Base-by-base conservation (phyloP, 2,797 vertebrate genomes). In the Hippoglossus hippoglossus region DNA sequence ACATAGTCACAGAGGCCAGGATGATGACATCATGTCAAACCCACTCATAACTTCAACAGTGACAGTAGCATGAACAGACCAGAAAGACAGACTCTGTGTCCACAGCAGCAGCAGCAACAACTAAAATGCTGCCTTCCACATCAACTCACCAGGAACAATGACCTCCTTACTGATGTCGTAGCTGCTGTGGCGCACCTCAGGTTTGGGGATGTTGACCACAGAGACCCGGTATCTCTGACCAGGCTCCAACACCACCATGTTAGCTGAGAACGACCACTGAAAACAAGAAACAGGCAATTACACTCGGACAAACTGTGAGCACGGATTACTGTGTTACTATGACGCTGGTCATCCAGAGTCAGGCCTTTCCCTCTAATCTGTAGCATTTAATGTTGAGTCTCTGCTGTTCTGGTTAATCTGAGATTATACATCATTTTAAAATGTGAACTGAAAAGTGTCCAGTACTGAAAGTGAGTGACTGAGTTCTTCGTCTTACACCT, bases 151-250 rank as follows among this genome's bases (percentile, higher is more conserved):
- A 24, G 88, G 88, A 39, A 94, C 88, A 0, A 0, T 2, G 36
- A 95, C 0, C 0, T 9, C 9, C 1, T 0, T 1, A 9, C 63
- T 53, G 52, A 94, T 18, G 15, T 92, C 66, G 12, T 92, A 91
- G 62, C 0, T 2, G 58, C 82, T 93, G 82, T 94, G 59, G 6
- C 12, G 0, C 2, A 77, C 0, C 50, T 94, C 91, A 9, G 92
- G 92, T 84, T 90, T 93, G 28, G 95, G 95, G 53, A 95, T 90
- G 86, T 93, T 95, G 57, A 86, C 85, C 54, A 94, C 85, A 1
- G 91, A 91, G 57, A 95, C 86, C 1, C 0, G 10, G 70, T 95
- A 95, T 0, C 0, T 59, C 26, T 85, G 55, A 9, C 75, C 93
- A 0, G 94, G 94, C 0, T 93, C 77, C 53, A 94, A 57, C 25